Base-by-base conservation (phyloP, 64 coral and sea anemone genomes). In the Trachythela sp. region DNA sequence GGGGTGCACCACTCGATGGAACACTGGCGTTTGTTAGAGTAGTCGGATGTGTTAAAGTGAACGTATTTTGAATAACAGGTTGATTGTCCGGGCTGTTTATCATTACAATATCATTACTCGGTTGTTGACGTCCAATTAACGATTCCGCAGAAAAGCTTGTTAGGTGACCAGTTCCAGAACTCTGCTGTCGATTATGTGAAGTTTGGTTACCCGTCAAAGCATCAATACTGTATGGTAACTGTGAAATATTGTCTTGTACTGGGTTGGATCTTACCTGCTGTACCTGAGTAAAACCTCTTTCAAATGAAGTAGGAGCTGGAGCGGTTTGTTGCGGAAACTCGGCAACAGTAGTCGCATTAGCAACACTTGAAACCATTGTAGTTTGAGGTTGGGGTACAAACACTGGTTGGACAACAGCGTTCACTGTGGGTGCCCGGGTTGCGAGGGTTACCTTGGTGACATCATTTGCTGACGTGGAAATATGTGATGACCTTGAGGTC, bases 151-250 rank as follows among this genome's bases (percentile, higher is more conserved):
- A 80, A 80, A 80, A 80, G 75, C 75, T 80, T 39, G 37, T 17
- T 18, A 80, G 18, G 13, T 80, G 75, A 13, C 75, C 33, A 18
- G 75, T 18, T 29, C 33, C 33, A 31, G 59, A 22, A 31, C 20
- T 14, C 30, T 22, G 59, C 9, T 35, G 33, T 22, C 37, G 26
- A 2, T 10, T 80, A 4, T 39, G 31, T 8, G 75, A 36, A 0
- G 75, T 80, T 37, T 80, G 75, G 75, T 80, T 80, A 17, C 75
- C 75, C 2, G 75, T 80, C 37, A 80, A 80, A 10, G 75, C 75
- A 17, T 80, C 75, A 37, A 80, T 80, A 80, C 75, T 80, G 75
- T 80, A 80, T 30, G 75, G 75, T 39, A 80, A 39, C 34, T 80
- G 75, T 22, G 75, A 80, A 30, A 80, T 80, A 80, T 80, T 80